These are phyloP conservation scores for Metalampra italica DNA, from an alignment of 2,888 invertebrate species.

Conservation along the genomic window DNA sequence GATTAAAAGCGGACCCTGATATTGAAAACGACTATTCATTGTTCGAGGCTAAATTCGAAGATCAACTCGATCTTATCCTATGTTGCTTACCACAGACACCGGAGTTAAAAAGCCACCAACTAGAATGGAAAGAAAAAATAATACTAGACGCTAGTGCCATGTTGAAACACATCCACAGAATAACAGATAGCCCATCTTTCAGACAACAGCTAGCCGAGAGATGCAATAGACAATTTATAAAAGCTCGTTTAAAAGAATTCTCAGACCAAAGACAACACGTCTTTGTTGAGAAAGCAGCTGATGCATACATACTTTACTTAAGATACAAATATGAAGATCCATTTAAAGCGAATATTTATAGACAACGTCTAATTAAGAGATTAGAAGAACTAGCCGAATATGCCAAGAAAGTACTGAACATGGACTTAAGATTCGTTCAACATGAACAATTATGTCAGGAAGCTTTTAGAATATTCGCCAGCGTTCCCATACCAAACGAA, in stretches of 20 bases:
- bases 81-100: conserved; percentile 38
- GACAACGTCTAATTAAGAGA: conserved; percentile 30
- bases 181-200: conserved; percentile 27
- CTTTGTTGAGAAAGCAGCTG: conserved; percentile 29
- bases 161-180: conserved; percentile 23
- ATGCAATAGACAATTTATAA: conserved; percentile 21
- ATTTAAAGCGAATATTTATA: conserved; percentile 36
- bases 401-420: conserved; percentile 23
- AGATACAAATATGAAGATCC: conserved; percentile 38
- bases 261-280: conserved; percentile 21
- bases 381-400: conserved; percentile 30
- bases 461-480: conserved; percentile 31
- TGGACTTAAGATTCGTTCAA: conserved; percentile 27
- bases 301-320: conserved; percentile 33
- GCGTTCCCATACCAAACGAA: conserved; percentile 43
- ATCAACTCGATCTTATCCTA: conserved; percentile 42
- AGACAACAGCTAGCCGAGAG: conserved; percentile 28
- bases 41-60: conserved; percentile 40
- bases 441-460: conserved; percentile 19
- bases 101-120: conserved; percentile 25
- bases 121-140: conserved; percentile 31
- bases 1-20: conserved; percentile 33
- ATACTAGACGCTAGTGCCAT: conserved; percentile 24
- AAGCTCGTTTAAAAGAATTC: conserved; percentile 16
- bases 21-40: conserved; percentile 34